Evolutionary conservation across 2,113 vertebrate genomes (phyloP), one percentile per base, ranked within the genome.

Genomic region (Ammodytes dubius): DNA sequence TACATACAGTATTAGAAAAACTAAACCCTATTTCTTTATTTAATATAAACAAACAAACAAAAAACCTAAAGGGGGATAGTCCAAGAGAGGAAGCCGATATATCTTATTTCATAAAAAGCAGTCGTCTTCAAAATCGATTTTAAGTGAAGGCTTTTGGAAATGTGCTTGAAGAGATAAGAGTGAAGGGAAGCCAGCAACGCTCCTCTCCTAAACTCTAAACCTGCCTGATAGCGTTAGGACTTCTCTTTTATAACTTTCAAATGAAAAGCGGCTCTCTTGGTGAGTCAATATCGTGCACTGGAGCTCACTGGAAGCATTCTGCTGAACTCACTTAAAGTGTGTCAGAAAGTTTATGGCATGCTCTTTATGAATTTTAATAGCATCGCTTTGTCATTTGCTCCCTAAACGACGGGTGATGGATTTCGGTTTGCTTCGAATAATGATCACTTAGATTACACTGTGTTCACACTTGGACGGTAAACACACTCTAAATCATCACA

Each of bases 81-180:
- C 42, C 4, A 6, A 37, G 15, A 83, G 67, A 72, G 77, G 53
- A 61, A 37, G 73, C 39, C 17, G 58, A 81, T 74, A 42, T 59
- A 82, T 89, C 87, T 89, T 43, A 75, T 88, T 82, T 64, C 58
- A 77, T 79, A 88, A 93, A 91, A 90, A 70, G 78, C 86, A 79
- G 83, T 82, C 68, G 69, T 90, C 85, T 86, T 87, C 74, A 90
- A 81, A 92, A 90, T 93, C 68, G 66, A 90, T 93, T 27, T 92
- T 76, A 89, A 87, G 83, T 54, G 45, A 84, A 67, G 67, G 89
- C 90, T 89, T 86, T 82, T 74, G 79, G 76, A 92, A 91, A 91
- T 94, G 91, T 91, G 91, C 85, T 87, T 54, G 74, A 79, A 74
- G 80, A 89, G 92, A 93, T 92, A 93, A 93, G 89, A 69, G 88